These are phyloP conservation scores for Eumaeus atala DNA, from an alignment of 1,140 invertebrate genomes.

Conservation along the genomic window DNA sequence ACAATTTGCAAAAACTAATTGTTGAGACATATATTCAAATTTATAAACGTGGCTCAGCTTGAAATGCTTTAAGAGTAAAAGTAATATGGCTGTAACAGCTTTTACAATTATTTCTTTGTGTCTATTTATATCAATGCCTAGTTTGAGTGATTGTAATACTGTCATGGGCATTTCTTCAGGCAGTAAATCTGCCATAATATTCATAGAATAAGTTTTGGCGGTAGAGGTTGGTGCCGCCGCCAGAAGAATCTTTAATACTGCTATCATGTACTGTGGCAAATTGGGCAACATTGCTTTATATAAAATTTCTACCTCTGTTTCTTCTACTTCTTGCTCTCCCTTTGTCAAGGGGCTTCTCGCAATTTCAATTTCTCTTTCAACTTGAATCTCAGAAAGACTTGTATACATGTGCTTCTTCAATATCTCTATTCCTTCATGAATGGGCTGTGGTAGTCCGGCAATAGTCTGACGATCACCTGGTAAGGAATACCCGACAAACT, in stretches of 20 bases:
- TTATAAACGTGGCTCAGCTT: slow-evolving; percentile 99
- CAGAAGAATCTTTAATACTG: slow-evolving; percentile 95
- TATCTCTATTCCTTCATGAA: slow-evolving; percentile 95
- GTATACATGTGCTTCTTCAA: slow-evolving; percentile 91
- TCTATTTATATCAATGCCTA: slow-evolving; percentile 97
- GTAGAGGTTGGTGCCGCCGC: slow-evolving; percentile 98
- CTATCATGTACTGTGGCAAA: slow-evolving; percentile 97
- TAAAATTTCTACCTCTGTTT: slow-evolving; percentile 89
- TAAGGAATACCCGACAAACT: slow-evolving; percentile 95
- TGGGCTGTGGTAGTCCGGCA: slow-evolving; percentile 94
- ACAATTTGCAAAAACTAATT: slow-evolving; percentile 99
- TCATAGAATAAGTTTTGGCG: slow-evolving; percentile 98
- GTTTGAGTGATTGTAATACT: slow-evolving; percentile 96
- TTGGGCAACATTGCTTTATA: slow-evolving; percentile 95
- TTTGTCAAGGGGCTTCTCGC: slow-evolving; percentile 85
- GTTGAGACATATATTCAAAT: slow-evolving; percentile 99
- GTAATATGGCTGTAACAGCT: slow-evolving; percentile 94
- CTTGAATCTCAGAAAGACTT: slow-evolving; percentile 88
- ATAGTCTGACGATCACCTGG: slow-evolving; percentile 89
- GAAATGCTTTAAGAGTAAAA: slow-evolving; percentile 97
- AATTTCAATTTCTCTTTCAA: slow-evolving; percentile 88
- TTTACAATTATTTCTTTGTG: slow-evolving; percentile 99
- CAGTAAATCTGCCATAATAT: slow-evolving; percentile 97
- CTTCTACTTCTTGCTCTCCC: slow-evolving; percentile 81
- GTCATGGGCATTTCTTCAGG: slow-evolving; percentile 98